phyloP scores from a whole-genome alignment of 2,113 vertebrate genomes.

The Dissostichus mawsoni region DNA sequence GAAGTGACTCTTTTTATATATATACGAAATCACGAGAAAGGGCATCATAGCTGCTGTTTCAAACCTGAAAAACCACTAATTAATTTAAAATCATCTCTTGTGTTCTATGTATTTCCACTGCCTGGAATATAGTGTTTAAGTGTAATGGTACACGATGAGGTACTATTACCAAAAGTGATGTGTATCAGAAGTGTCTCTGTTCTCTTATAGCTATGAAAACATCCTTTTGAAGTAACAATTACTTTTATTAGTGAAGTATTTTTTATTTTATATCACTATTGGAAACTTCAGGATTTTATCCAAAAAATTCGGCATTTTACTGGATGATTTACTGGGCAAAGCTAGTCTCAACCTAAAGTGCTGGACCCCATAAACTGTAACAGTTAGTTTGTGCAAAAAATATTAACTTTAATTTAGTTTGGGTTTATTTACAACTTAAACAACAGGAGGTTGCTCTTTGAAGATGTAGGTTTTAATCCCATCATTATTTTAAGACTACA shows the following conservation, averaged over 20 bases:
- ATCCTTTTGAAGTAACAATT: neutral
- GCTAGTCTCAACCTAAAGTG: no score
- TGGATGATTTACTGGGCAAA: neutral
- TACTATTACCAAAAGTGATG: neutral
- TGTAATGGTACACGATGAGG: neutral
- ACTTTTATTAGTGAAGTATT: neutral
- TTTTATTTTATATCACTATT: neutral
- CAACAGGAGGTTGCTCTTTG: neutral
- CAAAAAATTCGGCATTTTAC: neutral
- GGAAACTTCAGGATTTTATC: neutral
- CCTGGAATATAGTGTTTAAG: neutral
- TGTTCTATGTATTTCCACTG: neutral
- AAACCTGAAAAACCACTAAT: neutral
- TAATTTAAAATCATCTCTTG: neutral
- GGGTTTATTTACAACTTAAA: neutral
- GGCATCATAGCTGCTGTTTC: neutral
- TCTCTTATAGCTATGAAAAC: neutral
- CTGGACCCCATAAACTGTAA: no score
- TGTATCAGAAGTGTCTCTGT: no score
- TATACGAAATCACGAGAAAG: neutral
- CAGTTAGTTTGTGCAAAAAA: no score
- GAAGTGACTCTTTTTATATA: neutral
- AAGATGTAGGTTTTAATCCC: neutral
- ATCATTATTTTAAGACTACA: neutral
- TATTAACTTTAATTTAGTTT: no score